These are phyloP conservation scores for Ips nitidus DNA, from an alignment of 1,140 invertebrate genomes.

Conservation along the genomic window DNA sequence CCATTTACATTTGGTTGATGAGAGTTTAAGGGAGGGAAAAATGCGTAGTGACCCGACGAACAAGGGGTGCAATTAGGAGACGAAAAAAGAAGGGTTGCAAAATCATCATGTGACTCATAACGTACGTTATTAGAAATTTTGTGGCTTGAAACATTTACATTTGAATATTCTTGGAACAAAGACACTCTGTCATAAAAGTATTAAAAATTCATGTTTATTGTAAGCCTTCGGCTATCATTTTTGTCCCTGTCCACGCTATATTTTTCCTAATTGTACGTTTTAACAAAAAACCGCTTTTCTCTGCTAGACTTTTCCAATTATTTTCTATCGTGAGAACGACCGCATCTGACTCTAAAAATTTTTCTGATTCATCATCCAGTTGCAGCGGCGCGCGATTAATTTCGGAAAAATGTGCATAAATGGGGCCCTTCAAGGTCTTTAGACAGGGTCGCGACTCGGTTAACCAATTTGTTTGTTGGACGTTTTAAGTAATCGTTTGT, in stretches of 20 bases:
- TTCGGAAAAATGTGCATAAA: constrained; percentile 10
- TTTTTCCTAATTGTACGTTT: constrained; percentile 1
- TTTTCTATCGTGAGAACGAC: neutral
- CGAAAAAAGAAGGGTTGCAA: too few relatives aligned
- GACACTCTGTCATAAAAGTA: too few relatives aligned
- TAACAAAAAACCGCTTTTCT: neutral
- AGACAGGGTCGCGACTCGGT: constrained; percentile 4
- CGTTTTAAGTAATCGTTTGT: constrained; percentile 15
- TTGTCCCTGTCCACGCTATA: neutral
- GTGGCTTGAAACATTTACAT: too few relatives aligned
- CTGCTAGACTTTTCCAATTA: neutral
- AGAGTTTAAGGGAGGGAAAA: too few relatives aligned
- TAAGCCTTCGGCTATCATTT: neutral
- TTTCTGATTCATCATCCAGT: neutral
- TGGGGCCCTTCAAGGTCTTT: neutral
- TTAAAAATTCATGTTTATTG: too few relatives aligned
- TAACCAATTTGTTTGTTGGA: constrained; percentile 1
- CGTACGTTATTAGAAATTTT: too few relatives aligned
- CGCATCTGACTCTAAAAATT: neutral
- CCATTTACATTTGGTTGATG: too few relatives aligned
- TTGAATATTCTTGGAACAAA: too few relatives aligned
- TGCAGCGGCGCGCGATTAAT: neutral
- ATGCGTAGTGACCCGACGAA: too few relatives aligned
- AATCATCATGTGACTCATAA: too few relatives aligned
- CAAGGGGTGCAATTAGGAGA: too few relatives aligned